Base-by-base conservation (phyloP, 2,888 invertebrate species). In the Athalia circularis region DNA sequence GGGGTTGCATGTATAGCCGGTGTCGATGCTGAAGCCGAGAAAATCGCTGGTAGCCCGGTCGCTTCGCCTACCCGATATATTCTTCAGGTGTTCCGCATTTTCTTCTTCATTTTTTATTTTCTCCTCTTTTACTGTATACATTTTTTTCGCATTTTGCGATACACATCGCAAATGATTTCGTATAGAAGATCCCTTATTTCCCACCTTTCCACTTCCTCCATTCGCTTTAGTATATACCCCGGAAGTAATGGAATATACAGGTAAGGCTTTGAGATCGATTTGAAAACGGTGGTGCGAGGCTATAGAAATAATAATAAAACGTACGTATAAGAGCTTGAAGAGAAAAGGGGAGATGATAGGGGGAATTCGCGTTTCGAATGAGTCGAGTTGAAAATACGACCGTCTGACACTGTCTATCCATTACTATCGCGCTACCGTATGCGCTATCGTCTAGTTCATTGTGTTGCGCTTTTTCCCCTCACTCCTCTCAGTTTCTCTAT, bases 391-490 rank as follows among this genome's bases (percentile, higher is more conserved):
- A 62, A 52, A 75, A 75, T 64, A 52, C 75, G 62, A 64, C 62
- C 52, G 13, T 75, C 75, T 15, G 68, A 68, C 68, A 13, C 29
- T 75, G 29, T 75, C 75, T 75, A 64, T 75, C 75, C 75, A 64
- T 75, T 75, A 75, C 75, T 52, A 75, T 75, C 62, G 47, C 75
- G 75, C 62, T 62, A 13, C 29, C 9, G 62, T 6, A n/a, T 54
- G 13, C 13, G 62, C 13, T 62, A 4, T n/a, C 62, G 9, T 15
- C 15, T 62, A 13, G 13, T 62, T 29, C 15, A n/a, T 62, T 8
- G 15, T 15, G 8, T 62, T 62, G 13, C n/a, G 3, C 61, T n/a
- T 61, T 9, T 61, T 61, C 3, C 13, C 13, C 15, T 61, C 3
- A 7, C 13, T 62, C 15, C 62, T 62, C 8, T 8, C 4, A 13